Conservation (phyloP, 1,140 invertebrate species). For the Drosophila hydei region DNA sequence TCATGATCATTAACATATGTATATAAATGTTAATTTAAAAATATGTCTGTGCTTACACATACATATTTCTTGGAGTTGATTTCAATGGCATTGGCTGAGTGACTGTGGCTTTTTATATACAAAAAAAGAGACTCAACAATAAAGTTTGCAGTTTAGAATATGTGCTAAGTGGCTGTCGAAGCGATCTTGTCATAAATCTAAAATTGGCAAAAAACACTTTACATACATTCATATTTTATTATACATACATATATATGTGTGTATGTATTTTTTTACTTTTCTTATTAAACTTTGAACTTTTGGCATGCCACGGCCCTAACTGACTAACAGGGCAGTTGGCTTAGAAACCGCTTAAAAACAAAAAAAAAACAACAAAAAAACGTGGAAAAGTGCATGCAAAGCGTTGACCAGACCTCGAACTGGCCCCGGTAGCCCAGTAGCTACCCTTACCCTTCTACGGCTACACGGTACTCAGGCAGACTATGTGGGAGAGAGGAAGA, state of each 20-base stretch:
- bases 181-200: slow-evolving; percentile 34
- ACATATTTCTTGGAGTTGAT: slow-evolving; percentile 8
- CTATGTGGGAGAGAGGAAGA: no score
- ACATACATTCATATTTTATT: neutral
- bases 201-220: slow-evolving; percentile 16
- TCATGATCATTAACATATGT: neutral
- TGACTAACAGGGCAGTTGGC: slow-evolving; percentile 39
- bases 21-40: neutral
- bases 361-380: slow-evolving; percentile 7
- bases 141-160: slow-evolving; percentile 37
- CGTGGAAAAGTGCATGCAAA: slow-evolving; percentile 13
- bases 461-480: neutral
- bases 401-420: slow-evolving; percentile 53
- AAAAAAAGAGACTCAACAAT: slow-evolving; percentile 22
- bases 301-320: slow-evolving; percentile 62
- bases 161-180: slow-evolving; percentile 41
- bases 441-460: neutral
- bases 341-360: slow-evolving; percentile 58
- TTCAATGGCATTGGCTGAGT: slow-evolving; percentile 41
- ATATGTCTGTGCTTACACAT: neutral
- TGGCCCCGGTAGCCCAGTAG: slow-evolving; percentile 7
- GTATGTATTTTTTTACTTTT: slow-evolving; percentile 16
- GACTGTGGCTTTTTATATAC: slow-evolving; percentile 20
- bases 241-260: slow-evolving; percentile 6
- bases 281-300: slow-evolving; percentile 41